phyloP scores from a whole-genome alignment of 2,888 invertebrate species.

The Pammene fasciana region DNA sequence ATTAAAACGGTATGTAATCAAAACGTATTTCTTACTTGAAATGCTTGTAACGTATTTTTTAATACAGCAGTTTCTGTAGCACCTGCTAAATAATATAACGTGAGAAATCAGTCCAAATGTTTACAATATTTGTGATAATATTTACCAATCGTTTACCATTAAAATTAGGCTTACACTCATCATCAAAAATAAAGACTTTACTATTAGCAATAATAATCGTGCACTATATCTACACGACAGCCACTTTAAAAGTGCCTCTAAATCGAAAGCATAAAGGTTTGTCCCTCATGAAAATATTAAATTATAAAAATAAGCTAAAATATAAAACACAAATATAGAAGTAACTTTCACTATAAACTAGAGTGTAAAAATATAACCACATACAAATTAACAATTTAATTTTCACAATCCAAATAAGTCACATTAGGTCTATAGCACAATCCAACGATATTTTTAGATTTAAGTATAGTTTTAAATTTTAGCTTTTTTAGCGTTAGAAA shows the following conservation, averaged over 20 bases:
- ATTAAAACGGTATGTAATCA: conserved; percentile 27
- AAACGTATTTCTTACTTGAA: conserved; percentile 42
- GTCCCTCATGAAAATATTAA: conserved; percentile 54
- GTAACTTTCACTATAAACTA: conserved; percentile 34
- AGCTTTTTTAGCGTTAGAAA: conserved; percentile 78
- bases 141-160: conserved; percentile 67
- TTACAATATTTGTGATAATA: conserved; percentile 79
- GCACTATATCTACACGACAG: conserved; percentile 65
- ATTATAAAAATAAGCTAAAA: conserved; percentile 50
- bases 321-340: conserved; percentile 47
- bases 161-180: conserved; percentile 68
- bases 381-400: conserved; percentile 54
- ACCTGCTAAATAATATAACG: conserved; percentile 48
- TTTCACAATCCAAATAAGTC: conserved; percentile 58
- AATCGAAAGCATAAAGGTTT: conserved; percentile 60
- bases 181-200: conserved; percentile 52
- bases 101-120: conserved; percentile 72
- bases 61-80: conserved; percentile 47
- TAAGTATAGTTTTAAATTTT: conserved; percentile 59
- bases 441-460: conserved; percentile 66
- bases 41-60: conserved; percentile 46
- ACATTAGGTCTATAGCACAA: conserved; percentile 67
- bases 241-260: conserved; percentile 78
- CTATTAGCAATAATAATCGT: conserved; percentile 62
- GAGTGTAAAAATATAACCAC: conserved; percentile 35